Conservation (phyloP, 2,888 invertebrate species). For the Luffia ferchaultella region DNA sequence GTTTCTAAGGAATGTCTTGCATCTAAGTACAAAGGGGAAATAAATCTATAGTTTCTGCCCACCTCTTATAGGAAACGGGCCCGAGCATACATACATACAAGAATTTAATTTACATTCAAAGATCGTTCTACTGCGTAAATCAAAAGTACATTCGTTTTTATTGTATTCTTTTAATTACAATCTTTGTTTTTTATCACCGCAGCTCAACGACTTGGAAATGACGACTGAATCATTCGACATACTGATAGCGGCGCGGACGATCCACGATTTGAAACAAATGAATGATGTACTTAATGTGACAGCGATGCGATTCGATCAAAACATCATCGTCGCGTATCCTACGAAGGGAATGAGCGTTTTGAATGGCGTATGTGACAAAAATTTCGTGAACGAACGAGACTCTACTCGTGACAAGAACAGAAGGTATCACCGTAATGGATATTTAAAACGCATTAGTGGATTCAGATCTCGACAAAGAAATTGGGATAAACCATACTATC, state of each 20-base stretch:
- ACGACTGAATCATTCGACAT: slow-evolving; percentile 43
- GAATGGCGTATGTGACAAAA: slow-evolving; percentile 28
- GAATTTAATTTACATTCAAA: no score
- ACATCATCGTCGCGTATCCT: slow-evolving; percentile 34
- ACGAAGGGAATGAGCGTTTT: slow-evolving; percentile 6
- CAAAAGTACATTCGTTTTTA: no score
- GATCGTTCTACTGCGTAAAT: no score
- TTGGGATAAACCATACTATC: slow-evolving; percentile 25
- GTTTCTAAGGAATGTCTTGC: no score
- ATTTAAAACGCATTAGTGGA: background rate
- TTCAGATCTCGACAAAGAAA: background rate
- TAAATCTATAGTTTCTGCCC: no score
- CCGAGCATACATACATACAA: no score
- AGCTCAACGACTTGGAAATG: slow-evolving; percentile 38
- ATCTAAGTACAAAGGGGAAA: no score
- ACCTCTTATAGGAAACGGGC: no score
- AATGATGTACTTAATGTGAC: slow-evolving; percentile 38
- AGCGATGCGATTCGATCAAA: slow-evolving; percentile 44
- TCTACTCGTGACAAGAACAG: background rate
- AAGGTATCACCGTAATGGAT: background rate
- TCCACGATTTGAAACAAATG: slow-evolving; percentile 29
- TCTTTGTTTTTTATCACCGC: no score
- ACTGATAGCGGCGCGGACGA: slow-evolving; percentile 33
- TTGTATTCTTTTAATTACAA: no score
- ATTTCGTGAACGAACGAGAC: slow-evolving; percentile 29